Percentiles rank a stretch among this genome's conserved stretches.
Conservation (phyloP, 2,797 vertebrate genomes). For the Bovichtus diacanthus region DNA sequence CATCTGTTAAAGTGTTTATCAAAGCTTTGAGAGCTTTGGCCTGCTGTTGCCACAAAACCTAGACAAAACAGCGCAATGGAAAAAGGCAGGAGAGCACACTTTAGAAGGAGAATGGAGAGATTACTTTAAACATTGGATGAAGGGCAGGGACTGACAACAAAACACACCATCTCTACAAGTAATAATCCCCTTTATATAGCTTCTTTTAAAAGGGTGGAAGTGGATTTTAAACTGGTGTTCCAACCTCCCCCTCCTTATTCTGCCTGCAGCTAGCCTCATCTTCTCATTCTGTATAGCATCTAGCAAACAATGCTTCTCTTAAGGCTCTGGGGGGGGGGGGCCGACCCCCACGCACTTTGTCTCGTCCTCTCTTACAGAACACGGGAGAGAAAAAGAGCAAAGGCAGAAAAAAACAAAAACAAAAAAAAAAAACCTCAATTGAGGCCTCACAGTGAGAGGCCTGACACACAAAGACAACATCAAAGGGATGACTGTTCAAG, state of each 20-base stretch:
- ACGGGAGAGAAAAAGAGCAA: constrained; percentile 16
- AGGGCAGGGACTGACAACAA: constrained; percentile 1
- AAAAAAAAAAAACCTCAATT: too few species aligned
- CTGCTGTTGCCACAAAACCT: constrained; percentile 7
- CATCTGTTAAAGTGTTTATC: constrained; percentile 13
- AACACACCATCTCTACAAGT: constrained; percentile 13
- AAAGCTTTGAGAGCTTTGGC: constrained; percentile 4
- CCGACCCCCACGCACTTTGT: constrained; percentile 31
- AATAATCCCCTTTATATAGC: constrained; percentile 15
- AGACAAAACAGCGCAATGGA: constrained; percentile 21
- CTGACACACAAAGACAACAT: neutral
- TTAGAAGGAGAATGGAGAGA: constrained; percentile 14
- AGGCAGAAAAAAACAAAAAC: constrained; percentile 5
- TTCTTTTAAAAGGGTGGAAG: constrained; percentile 22
- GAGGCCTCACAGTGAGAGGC: too few species aligned
- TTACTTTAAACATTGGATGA: constrained; percentile 19
- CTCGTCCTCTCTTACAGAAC: constrained; percentile 23
- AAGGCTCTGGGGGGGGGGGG: constrained; percentile 34
- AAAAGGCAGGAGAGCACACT: neutral
- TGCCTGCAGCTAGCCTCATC: constrained; percentile 33
- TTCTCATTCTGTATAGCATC: constrained; percentile 39
- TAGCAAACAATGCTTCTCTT: constrained; percentile 71
- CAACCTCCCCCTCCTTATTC: constrained; percentile 24
- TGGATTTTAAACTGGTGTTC: constrained; percentile 48
- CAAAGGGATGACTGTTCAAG: neutral